These are phyloP conservation scores for Valencia hispanica DNA, from an alignment of 2,797 vertebrate species.

Conservation along the genomic window DNA sequence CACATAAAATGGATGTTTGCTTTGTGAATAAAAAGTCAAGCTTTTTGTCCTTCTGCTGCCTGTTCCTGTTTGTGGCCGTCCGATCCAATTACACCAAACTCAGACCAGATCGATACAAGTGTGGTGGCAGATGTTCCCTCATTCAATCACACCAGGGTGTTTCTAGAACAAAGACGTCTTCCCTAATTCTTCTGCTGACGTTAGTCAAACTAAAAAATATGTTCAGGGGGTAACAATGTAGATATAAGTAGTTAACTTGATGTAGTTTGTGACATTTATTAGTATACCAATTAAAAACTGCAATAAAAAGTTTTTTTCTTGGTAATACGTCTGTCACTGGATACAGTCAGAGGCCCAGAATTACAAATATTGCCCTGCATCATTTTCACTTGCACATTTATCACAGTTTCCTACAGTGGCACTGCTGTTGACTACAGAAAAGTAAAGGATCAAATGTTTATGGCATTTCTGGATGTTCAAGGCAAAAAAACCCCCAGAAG, in stretches of 20 bases:
- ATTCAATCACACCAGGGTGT: slow-evolving; percentile 2
- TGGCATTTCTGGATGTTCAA: background rate
- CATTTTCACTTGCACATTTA: too few relatives aligned
- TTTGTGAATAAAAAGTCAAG: slow-evolving; percentile 6
- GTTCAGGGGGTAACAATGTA: background rate
- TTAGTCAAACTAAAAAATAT: background rate
- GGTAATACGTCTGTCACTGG: background rate
- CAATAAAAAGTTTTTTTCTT: background rate
- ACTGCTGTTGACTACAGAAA: background rate
- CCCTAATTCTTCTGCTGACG: background rate
- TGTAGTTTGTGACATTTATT: background rate
- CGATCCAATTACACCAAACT: slow-evolving; percentile 50
- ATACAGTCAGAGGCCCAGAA: background rate
- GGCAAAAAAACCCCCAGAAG: slow-evolving; percentile 9
- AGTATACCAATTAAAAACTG: background rate
- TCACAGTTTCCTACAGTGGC: background rate
- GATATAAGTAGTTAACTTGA: background rate
- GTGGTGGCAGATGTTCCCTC: background rate
- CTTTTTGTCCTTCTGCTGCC: slow-evolving; percentile 19
- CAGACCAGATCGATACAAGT: slow-evolving; percentile 34
- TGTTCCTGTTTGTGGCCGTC: slow-evolving; percentile 7
- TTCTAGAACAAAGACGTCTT: slow-evolving; percentile 8
- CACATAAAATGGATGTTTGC: background rate
- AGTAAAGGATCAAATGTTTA: slow-evolving; percentile 7
- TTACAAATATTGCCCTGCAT: background rate